Evolutionary conservation across 2,888 invertebrate species (phyloP), one percentile per base, ranked within the genome.

Genomic region (Poecilobothrus nobilitatus): DNA sequence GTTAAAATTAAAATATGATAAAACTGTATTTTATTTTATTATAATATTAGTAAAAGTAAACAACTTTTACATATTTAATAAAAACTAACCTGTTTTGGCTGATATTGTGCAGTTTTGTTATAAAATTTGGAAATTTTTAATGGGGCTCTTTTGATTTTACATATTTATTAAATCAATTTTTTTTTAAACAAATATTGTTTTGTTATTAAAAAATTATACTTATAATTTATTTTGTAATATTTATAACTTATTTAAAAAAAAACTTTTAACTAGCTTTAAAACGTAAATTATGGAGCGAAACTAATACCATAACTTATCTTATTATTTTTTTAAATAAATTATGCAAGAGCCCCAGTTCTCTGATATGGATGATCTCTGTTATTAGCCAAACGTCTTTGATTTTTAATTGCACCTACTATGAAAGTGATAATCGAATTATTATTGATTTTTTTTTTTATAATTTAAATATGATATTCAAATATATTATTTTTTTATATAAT

Each of bases 301-400:
- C 3, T 53, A 18, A 53, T 18, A 18, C 15, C 6, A 18, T 12
- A 18, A 53, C 9, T 53, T 18, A 18, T 53, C 18, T 53, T 53
- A 12, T 18, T 1, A 12, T 53, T 53, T 53, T 53, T 53, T 9
- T 53, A 18, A 44, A 44, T 70, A 80, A 78, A 75, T 81, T 85
- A 84, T 81, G 85, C 85, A 87, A 89, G 87, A 91, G 91, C 90
- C 85, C 90, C 90, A 86, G 94, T 92, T 89, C 95, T 94, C 89
- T 94, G 94, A 89, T 96, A 96, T 85, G 96, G 96, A 90, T 96
- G 95, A 86, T 95, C 95, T 89, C 96, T 79, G 77, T 78, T 80
- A 71, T 70, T 80, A 86, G 88, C 85, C 91, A 90, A 87, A 90
- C 91, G 91, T 92, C 91, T 92, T 88, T 87, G 88, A 86, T 85